Evolutionary conservation across 2,888 invertebrate species (phyloP), one percentile per base, ranked within the genome.

Genomic region (Abrostola triplasia): DNA sequence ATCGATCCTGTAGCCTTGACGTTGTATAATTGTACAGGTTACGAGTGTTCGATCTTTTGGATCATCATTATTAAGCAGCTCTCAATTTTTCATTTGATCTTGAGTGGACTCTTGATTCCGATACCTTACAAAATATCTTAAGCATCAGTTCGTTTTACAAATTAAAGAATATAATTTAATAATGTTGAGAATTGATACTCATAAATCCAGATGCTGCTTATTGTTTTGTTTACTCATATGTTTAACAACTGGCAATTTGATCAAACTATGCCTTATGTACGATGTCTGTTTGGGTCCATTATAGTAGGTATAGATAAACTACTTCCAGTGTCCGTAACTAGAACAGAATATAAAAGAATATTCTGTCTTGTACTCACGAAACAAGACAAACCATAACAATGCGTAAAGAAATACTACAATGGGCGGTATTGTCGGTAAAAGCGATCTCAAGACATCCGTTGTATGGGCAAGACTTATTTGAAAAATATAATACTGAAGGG

Each of bases 401-500:
- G 13, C 44, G 24, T 2, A 24, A 47, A 47, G 44, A 47, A 47
- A 47, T 13, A 13, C 4, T 47, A 47, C 44, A 47, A 47, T 47
- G 24, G 44, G 9, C 12, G 44, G 44, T 47, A 9, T 47, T 13
- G 13, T 47, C 44, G 13, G 44, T 47, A 47, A 47, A 47, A 47
- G 24, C 24, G 44, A 47, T 47, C 44, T 47, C 44, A 24, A 24
- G 44, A 47, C 44, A 24, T 13, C 44, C 44, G 13, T 47, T 47
- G 44, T 47, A 24, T 24, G 4, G 5, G 24, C 9, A 24, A 13
- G 24, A 47, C 44, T 47, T 47, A 47, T 47, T 47, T 47, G 44
- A 24, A 47, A 47, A 47, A 47, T 47, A 47, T 47, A 47, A 47
- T 47, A 13, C 44, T 47, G 10, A 47, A 47, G 8, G 44, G 44